Evolutionary conservation across 1,140 invertebrate genomes (phyloP), one percentile per base, ranked within the genome.

Genomic region (Streblospio benedicti): DNA sequence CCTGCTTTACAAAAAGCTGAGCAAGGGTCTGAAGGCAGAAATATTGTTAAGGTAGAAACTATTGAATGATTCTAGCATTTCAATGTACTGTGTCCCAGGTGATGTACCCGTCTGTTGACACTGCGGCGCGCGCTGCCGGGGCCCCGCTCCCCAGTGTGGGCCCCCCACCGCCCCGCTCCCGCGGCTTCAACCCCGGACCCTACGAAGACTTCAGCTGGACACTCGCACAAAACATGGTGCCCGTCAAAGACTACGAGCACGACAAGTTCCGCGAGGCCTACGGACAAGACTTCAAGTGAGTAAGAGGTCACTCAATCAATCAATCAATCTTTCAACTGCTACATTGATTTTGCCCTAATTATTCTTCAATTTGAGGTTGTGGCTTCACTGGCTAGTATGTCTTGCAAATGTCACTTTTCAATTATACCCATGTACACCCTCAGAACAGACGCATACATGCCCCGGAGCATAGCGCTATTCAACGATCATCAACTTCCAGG

Each of bases 211-310:
- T 67, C 23, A 68, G 72, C 57, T 74, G 69, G 65, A 51, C 57
- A 23, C 44, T 68, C 20, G 68, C 71, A 33, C 65, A 63, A 30
- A 78, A 78, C 59, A 68, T 71, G 32, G 71, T 76, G 25, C 74
- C 74, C 28, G 67, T 65, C 5, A 56, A 61, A 47, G 67, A 72
- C 58, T 78, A 76, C 60, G 64, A 75, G 32, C 75, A 75, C 55
- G 32, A 64, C 2, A 64, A 68, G 52, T 72, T 70, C 45, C 52
- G 57, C 5, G 50, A 58, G 14, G 50, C 44, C 14, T 73, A 75
- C 61, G 74, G 74, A 35, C 38, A 69, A 18, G 72, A 76, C 52
- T 78, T 78, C 61, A 75, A 70, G 76, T 78, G 62, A 72, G 75
- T 56, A 31, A 31, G 35, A 38, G n/a, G 9, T 9, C 35, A 38